Evolutionary conservation across 2,888 invertebrate genomes (phyloP).

Genomic region (Drosophila kambysellisi): DNA sequence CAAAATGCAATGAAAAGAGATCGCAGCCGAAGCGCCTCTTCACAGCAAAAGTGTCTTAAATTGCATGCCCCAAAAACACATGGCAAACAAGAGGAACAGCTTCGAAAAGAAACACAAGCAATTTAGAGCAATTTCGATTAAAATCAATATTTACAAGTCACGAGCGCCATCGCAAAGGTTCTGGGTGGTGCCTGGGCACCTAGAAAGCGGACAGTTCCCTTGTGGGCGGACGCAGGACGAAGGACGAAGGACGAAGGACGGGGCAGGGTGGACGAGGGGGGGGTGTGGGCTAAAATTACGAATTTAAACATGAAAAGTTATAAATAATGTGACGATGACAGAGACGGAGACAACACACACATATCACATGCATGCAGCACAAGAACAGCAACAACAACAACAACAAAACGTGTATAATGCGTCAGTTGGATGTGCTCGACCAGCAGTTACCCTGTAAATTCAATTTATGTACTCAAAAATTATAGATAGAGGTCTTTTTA

Average conservation of each 20-base stretch:
- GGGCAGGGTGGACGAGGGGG: neutral
- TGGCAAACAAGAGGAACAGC: slow-evolving; percentile 22
- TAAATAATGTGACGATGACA: slow-evolving; percentile 73
- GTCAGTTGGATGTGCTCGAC: neutral
- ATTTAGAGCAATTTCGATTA: slow-evolving; percentile 83
- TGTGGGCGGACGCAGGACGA: neutral
- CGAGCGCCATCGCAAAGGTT: slow-evolving; percentile 41
- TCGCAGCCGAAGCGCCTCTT: slow-evolving; percentile 39
- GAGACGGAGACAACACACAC: slow-evolving; percentile 45
- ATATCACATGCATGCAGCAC: slow-evolving; percentile 1
- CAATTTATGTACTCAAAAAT: neutral
- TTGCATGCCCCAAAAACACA: slow-evolving; percentile 57
- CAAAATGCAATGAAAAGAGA: neutral
- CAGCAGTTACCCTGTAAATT: slow-evolving; percentile 18
- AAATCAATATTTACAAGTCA: slow-evolving; percentile 82
- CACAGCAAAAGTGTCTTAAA: slow-evolving; percentile 79
- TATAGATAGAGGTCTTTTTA: neutral
- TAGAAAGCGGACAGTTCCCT: slow-evolving; percentile 13
- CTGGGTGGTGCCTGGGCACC: slow-evolving; percentile 33
- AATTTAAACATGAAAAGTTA: slow-evolving; percentile 75
- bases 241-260: neutral
- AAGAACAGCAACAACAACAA: neutral
- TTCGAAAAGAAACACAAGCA: slow-evolving; percentile 35
- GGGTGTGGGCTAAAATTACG: slow-evolving; percentile 64
- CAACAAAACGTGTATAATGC: neutral